These are phyloP conservation scores for Pseudomyrmex dendroicus DNA, from an alignment of 1,140 invertebrate genomes.

Conservation along the genomic window DNA sequence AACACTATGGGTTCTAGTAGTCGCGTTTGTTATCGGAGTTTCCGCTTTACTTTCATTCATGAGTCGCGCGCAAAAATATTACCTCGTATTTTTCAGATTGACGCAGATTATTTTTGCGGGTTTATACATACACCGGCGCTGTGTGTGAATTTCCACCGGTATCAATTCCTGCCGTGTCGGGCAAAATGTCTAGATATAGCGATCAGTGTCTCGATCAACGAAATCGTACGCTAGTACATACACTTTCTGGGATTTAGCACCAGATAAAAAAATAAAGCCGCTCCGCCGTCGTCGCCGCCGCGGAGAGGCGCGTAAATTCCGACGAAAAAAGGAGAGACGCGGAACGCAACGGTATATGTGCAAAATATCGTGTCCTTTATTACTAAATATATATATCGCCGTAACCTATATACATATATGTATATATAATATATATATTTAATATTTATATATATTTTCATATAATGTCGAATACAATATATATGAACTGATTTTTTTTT, in stretches of 20 bases:
- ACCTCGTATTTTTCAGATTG: constrained; percentile 29
- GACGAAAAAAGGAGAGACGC: constrained; percentile 20
- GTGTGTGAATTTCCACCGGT: constrained; percentile 33
- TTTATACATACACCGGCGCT: constrained; percentile 9
- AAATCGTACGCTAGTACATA: constrained; percentile 46
- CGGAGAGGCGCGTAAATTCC: constrained; percentile 45
- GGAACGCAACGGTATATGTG: constrained; percentile 60
- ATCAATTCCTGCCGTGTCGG: constrained; percentile 37
- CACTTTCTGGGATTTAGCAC: constrained; percentile 56
- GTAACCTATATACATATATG: constrained; percentile 66
- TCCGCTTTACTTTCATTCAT: constrained; percentile 30
- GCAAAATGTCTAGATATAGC: constrained; percentile 6
- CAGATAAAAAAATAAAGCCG: constrained; percentile 59
- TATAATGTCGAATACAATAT: constrained; percentile 81
- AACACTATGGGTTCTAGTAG: neutral
- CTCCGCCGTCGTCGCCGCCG: constrained; percentile 9
- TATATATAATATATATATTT: constrained; percentile 75
- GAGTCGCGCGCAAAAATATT: constrained; percentile 47
- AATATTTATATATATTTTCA: constrained; percentile 74
- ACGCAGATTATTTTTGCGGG: constrained; percentile 43
- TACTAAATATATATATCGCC: constrained; percentile 57
- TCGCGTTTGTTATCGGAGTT: constrained; percentile 14
- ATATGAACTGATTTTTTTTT: constrained; percentile 76
- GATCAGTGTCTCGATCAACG: constrained; percentile 54
- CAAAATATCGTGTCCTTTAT: constrained; percentile 70